Base-by-base conservation (phyloP, 2,113 vertebrate species). In the Tilapia sparmanii region DNA sequence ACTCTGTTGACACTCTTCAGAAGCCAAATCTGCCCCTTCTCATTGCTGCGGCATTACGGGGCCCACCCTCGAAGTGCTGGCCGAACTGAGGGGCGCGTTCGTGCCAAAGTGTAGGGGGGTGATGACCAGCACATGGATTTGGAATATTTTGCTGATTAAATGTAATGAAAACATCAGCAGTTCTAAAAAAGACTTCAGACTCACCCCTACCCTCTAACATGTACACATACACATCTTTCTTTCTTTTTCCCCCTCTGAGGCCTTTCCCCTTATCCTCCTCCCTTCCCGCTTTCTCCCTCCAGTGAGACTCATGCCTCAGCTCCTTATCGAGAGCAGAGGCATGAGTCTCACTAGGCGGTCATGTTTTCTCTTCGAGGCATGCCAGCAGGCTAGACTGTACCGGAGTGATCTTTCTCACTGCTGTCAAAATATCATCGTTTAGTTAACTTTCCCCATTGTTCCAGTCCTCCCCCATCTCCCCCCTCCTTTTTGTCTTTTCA, bases 341-440 rank as follows among this genome's bases (percentile, higher is more conserved):
- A 86, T 82, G 90, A 86, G 76, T 89, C 93, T 93, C 91, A 22
- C 87, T 81, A 54, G 86, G 90, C 76, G 81, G 86, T 91, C 87
- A 54, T 94, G 94, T 94, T 95, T 91, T 93, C 91, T 90, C 92
- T 90, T 88, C 35, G 18, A 92, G 91, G 85, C 89, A 24, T 29
- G 91, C 91, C 93, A 92, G 91, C 90, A 92, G 91, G 86, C 91
- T 85, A 29, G 53, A 86, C 71, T 31, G 53, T 63, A 82, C 79
- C 7, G 15, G 66, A 86, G 87, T 93, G 89, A 88, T 92, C 90
- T 90, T 83, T 86, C 86, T 90, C 57, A 24, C 83, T 80, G 91
- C 94, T 93, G 92, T 95, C 90, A 94, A 93, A 94, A 94, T 94
- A 94, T 91, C 89, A 93, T 88, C 38, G 7, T 94, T 93, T 90